Percentiles rank a stretch among this genome's conserved stretches.
Evolutionary conservation across 2,113 vertebrate genomes (phyloP).

Genomic region (Megaceryle maxima): DNA sequence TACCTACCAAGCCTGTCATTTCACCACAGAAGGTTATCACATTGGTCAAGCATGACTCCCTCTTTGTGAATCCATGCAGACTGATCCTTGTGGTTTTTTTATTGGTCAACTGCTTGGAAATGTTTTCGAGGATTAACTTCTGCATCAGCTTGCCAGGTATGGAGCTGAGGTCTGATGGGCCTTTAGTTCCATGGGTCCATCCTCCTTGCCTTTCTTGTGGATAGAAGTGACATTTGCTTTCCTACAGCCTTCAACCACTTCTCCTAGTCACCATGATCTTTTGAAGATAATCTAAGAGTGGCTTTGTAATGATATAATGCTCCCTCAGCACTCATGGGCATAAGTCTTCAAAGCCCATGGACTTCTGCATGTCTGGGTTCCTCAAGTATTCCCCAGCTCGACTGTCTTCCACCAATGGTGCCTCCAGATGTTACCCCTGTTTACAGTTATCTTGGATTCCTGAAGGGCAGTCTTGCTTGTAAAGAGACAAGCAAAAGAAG

Average conservation of each 20-base stretch:
- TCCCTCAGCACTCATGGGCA: not conserved
- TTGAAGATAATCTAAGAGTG: not conserved
- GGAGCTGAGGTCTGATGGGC: not conserved
- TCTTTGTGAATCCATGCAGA: not conserved
- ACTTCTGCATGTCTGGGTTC: not conserved
- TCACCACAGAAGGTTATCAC: not conserved
- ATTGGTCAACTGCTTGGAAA: not conserved
- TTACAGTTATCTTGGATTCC: not conserved
- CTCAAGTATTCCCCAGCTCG: not conserved
- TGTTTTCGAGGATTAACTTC: not conserved
- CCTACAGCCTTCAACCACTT: not conserved
- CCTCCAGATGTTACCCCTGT: not conserved
- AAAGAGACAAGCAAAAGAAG: not conserved
- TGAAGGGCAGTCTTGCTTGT: not conserved
- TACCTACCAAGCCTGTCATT: not conserved
- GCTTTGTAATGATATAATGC: not conserved
- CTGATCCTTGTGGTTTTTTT: not conserved
- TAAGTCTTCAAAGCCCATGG: not conserved
- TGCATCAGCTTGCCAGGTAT: not conserved
- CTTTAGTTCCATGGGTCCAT: not conserved
- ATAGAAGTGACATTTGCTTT: not conserved
- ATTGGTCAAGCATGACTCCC: not conserved
- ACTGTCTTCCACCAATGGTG: not conserved
- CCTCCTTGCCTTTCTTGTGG: not conserved
- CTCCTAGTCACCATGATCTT: not conserved